These are phyloP conservation scores for Pelobates cultripes DNA, from an alignment of 2,797 vertebrate genomes.

Conservation along the genomic window DNA sequence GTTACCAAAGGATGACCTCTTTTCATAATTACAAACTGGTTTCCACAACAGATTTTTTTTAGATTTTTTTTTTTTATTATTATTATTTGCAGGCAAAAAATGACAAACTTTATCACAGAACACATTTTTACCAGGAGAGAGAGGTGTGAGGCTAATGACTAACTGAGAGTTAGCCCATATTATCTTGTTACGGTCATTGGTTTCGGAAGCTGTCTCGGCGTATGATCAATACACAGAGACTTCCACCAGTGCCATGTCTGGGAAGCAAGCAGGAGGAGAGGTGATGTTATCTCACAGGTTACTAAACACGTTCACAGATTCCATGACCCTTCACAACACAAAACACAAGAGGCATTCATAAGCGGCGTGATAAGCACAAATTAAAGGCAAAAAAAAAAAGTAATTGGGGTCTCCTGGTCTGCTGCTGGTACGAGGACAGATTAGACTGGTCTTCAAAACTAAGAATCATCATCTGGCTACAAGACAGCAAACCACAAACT, in stretches of 20 bases:
- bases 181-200: background rate
- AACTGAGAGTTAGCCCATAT: background rate
- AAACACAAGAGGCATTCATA: slow-evolving; percentile 2
- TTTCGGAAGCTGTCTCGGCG: background rate
- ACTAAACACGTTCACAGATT: slow-evolving; percentile 26
- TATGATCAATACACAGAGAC: slow-evolving; percentile 7
- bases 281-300: slow-evolving; percentile 4
- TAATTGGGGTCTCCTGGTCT: background rate
- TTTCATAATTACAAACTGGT: background rate
- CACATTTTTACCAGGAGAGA: slow-evolving; percentile 41
- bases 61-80: too few species aligned
- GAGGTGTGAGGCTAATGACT: slow-evolving; percentile 46
- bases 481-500: background rate
- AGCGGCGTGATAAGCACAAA: background rate
- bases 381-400: background rate
- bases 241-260: background rate
- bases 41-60: background rate
- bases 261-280: slow-evolving; percentile 7
- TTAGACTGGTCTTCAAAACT: background rate
- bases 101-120: slow-evolving; percentile 54
- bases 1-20: too few species aligned
- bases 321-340: background rate
- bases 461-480: background rate
- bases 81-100: slow-evolving; percentile 54
- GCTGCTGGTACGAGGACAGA: background rate